phyloP scores from a whole-genome alignment of 2,888 invertebrate species.

The Philopedon plagiatum region DNA sequence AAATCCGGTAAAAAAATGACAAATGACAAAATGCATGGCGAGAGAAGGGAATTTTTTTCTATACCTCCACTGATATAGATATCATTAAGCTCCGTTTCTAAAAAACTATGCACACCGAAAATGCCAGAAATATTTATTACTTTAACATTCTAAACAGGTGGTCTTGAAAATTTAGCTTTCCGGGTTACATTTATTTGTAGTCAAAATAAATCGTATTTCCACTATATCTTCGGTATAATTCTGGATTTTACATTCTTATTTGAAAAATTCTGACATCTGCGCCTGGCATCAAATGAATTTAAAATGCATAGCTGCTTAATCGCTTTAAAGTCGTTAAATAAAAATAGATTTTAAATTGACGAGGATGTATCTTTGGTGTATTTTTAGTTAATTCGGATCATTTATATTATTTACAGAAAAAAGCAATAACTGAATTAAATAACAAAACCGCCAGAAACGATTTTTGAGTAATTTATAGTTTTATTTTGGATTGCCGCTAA shows the following conservation, averaged over 20 bases:
- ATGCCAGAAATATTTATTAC: background rate
- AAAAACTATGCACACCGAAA: no score
- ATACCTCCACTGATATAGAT: no score
- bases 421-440: background rate
- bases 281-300: conserved; percentile 36
- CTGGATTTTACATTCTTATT: conserved; percentile 24
- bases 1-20: no score
- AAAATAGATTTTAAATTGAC: conserved; percentile 26
- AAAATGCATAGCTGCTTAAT: conserved; percentile 15
- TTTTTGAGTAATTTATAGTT: no score
- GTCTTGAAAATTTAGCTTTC: background rate
- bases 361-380: background rate
- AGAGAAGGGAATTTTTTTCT: no score
- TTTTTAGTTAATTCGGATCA: background rate
- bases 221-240: conserved; percentile 40
- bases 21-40: no score
- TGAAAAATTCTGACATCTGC: conserved; percentile 32
- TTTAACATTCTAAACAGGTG: conserved; percentile 31
- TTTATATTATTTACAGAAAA: background rate
- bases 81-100: no score
- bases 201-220: conserved; percentile 38
- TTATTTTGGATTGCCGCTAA: no score
- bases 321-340: conserved; percentile 4
- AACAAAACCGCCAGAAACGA: background rate
- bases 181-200: conserved; percentile 36